These are phyloP conservation scores for Leptobrachium ailaonicum DNA, from an alignment of 2,113 vertebrate species.

Conservation along the genomic window DNA sequence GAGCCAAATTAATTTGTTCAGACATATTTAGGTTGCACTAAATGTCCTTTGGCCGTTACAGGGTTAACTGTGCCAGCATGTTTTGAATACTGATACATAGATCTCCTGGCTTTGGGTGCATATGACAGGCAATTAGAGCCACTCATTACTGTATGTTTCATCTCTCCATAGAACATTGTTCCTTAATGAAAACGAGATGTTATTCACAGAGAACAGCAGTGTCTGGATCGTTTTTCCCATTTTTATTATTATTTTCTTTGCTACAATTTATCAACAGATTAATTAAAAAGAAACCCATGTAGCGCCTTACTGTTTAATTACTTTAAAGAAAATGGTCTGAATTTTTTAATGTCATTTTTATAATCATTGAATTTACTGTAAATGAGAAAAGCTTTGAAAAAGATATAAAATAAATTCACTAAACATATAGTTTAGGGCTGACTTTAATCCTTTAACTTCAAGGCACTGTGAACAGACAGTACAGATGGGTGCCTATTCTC, in stretches of 20 bases:
- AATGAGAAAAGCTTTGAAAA: too few species aligned
- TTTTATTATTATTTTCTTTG: constrained; percentile 40
- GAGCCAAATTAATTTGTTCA: neutral
- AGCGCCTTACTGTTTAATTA: constrained; percentile 38
- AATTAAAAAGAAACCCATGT: constrained; percentile 37
- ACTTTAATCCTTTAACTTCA: too few species aligned
- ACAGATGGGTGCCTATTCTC: too few species aligned
- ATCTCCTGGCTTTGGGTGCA: constrained; percentile 6
- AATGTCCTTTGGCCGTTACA: neutral
- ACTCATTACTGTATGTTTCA: constrained; percentile 39
- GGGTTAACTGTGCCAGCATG: neutral
- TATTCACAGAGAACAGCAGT: constrained; percentile 22
- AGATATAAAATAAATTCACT: too few species aligned
- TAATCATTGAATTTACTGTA: too few species aligned
- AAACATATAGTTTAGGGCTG: too few species aligned
- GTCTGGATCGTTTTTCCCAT: constrained; percentile 30
- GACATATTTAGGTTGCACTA: neutral
- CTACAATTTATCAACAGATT: constrained; percentile 40
- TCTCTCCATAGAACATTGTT: constrained; percentile 34
- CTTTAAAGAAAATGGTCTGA: constrained; percentile 12
- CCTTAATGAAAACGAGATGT: constrained; percentile 34
- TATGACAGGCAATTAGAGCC: constrained; percentile 25
- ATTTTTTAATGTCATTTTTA: neutral
- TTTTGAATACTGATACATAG: neutral
- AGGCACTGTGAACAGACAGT: too few species aligned